phyloP scores from a whole-genome alignment of 2,797 vertebrate genomes.

The Mormyrus proboscirostris region DNA sequence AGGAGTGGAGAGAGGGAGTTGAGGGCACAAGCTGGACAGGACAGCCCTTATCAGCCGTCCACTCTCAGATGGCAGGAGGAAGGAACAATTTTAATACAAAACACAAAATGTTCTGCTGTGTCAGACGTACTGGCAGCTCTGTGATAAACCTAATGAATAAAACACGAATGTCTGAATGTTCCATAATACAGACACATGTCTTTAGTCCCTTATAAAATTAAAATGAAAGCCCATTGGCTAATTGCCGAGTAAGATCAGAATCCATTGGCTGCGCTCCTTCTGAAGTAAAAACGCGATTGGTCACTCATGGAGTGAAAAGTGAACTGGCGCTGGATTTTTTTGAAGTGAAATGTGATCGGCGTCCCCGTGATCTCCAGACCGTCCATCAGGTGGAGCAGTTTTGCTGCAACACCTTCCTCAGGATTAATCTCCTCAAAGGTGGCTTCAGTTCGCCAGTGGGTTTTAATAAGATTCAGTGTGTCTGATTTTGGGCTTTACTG shows the following conservation, averaged over 20 bases:
- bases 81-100: background rate
- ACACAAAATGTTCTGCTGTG: background rate
- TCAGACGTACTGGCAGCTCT: background rate
- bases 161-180: background rate
- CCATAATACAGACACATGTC: background rate
- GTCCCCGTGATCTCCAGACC: background rate
- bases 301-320: background rate
- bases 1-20: background rate
- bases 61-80: background rate
- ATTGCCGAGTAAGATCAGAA: background rate
- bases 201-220: background rate
- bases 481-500: background rate
- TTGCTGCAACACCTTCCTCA: background rate
- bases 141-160: background rate
- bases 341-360: background rate
- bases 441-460: background rate
- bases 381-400: slow-evolving; percentile 10
- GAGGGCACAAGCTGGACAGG: background rate
- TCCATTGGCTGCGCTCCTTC: background rate
- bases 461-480: slow-evolving; percentile 3
- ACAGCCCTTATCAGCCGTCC: background rate
- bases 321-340: background rate
- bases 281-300: background rate
- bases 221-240: background rate
- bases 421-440: background rate